Base-by-base conservation (phyloP, 2,888 invertebrate genomes). In the Lepas anatifera region DNA sequence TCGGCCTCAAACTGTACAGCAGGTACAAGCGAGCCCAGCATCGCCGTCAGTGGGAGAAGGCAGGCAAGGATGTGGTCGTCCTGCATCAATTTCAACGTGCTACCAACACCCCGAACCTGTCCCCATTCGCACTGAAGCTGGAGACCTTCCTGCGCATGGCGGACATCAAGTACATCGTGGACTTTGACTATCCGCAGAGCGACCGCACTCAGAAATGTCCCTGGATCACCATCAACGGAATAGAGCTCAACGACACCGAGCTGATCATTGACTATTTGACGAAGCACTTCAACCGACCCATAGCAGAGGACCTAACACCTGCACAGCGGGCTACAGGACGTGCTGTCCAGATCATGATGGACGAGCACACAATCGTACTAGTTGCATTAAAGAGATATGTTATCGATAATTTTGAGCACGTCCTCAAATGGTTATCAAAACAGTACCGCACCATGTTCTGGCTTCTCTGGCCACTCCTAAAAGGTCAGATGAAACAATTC, bases 201-300 rank as follows among this genome's bases (percentile, higher is more conserved):
- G 79, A 79, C n/a, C 75, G 74, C 16, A 79, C 79, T 70, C 78
- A 78, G 3, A 79, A 79, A 72, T 76, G 77, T 3, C 80, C 80
- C 0, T 80, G 80, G 79, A 79, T 80, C 52, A 76, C 76, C n/a
- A 76, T 77, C 68, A 78, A 80, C 71, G 79, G 78, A 0, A 70
- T 73, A 37, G 74, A 75, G 0, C 72, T 80, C 0, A 77, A 77
- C 3, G 80, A 80, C 71, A 79, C 80, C 0, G 78, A 79, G 74
- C 74, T 79, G 32, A 76, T 77, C 70, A 78, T 80, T 27, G 79
- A 79, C 52, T 77, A 76, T 70, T 74, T 80, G 41, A 78, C 76
- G 70, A 75, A 76, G 58, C 76, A 77, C 64, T 75, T 76, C n/a
- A 72, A 73, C 11, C 72, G 78, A 13, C 76, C 78, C 71, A 70